Evolutionary conservation across 2,888 invertebrate genomes (phyloP).

Genomic region (Zelleria hepariella): DNA sequence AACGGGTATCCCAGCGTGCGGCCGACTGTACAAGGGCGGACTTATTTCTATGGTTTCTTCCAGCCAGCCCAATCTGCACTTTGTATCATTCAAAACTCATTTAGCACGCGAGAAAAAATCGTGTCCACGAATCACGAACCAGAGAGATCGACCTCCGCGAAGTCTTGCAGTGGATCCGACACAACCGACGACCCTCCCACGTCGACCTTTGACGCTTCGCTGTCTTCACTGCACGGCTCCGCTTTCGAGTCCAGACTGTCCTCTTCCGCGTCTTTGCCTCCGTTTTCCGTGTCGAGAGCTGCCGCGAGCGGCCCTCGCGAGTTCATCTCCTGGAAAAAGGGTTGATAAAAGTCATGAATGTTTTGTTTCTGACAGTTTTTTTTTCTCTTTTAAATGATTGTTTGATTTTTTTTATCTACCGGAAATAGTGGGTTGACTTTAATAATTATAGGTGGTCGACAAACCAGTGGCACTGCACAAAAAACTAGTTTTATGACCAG

Average conservation of each 20-base stretch:
- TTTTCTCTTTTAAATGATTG: background rate
- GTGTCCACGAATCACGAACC: slow-evolving; percentile 42
- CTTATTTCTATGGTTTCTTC: too few relatives aligned
- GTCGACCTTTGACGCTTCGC: background rate
- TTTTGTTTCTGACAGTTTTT: too few relatives aligned
- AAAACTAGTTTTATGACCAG: too few relatives aligned
- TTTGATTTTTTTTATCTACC: too few relatives aligned
- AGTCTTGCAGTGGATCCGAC: slow-evolving; percentile 19
- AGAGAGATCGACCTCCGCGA: slow-evolving; percentile 42
- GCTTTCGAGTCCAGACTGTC: background rate
- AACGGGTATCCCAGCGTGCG: too few relatives aligned
- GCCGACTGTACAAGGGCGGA: too few relatives aligned
- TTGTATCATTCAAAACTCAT: slow-evolving; percentile 8
- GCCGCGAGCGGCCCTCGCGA: background rate
- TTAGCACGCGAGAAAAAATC: slow-evolving; percentile 32
- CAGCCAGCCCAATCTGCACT: too few relatives aligned
- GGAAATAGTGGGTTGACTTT: too few relatives aligned
- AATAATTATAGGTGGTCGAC: too few relatives aligned
- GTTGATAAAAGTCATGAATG: background rate
- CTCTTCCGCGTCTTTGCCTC: background rate
- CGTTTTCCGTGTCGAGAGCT: background rate
- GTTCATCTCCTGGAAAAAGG: background rate
- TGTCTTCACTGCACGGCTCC: background rate
- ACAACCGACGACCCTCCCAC: background rate
- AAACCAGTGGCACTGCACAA: too few relatives aligned